Percentiles rank a stretch among this genome's conserved stretches.
Evolutionary conservation across 2,113 vertebrate species (phyloP).

Genomic region (Coregonus clupeaformis): DNA sequence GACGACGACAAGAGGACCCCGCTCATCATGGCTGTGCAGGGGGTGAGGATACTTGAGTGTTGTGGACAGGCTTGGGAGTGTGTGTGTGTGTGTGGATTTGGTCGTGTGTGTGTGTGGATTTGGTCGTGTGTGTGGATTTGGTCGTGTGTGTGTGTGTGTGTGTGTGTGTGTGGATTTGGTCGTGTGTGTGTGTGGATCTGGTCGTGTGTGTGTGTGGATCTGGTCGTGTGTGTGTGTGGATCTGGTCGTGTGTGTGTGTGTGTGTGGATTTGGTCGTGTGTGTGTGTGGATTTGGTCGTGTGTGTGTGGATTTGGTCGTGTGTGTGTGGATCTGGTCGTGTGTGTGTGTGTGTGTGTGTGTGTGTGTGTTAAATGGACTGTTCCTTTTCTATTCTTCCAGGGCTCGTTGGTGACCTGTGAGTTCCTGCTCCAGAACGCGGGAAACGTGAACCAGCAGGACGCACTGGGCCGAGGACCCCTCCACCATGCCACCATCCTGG

Average conservation of each 20-base stretch:
- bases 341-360: not conserved
- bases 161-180: not conserved
- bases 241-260: not conserved
- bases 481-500: constrained; percentile 93
- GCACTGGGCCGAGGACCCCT: constrained; percentile 87
- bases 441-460: constrained; percentile 93
- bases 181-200: not conserved
- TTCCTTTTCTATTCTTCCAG: constrained; percentile 55
- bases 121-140: not conserved
- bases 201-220: not conserved
- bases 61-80: too few relatives aligned
- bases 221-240: not conserved
- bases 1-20: constrained; percentile 89
- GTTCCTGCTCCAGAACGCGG: constrained; percentile 96
- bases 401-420: constrained; percentile 95
- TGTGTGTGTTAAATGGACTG: not conserved
- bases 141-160: not conserved
- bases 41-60: constrained; percentile 74
- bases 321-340: not conserved
- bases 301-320: too few relatives aligned
- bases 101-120: not conserved
- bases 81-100: not conserved
- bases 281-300: too few relatives aligned
- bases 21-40: constrained; percentile 93
- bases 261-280: not conserved